These are phyloP conservation scores for Alaudala cheleensis DNA, from an alignment of 2,113 vertebrate species.

Conservation along the genomic window DNA sequence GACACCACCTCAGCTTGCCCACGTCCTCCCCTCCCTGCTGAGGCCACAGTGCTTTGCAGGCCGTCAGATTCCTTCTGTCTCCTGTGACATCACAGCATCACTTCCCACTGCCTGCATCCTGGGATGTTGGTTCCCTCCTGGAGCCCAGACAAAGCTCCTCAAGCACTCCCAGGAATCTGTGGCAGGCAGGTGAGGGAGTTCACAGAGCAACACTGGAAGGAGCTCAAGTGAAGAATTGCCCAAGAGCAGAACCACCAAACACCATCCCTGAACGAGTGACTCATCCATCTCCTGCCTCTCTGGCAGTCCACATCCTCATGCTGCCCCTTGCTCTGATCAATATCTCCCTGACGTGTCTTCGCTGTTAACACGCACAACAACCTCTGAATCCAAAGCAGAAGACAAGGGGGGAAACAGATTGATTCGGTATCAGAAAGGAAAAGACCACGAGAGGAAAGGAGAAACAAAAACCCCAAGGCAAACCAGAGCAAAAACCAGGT, in stretches of 20 bases:
- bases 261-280: background rate
- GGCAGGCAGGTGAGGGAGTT: background rate
- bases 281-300: background rate
- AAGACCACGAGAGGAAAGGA: background rate
- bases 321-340: background rate
- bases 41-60: background rate
- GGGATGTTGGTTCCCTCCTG: background rate
- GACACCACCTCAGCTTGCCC: background rate
- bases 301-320: background rate
- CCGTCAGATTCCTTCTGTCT: background rate
- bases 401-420: background rate
- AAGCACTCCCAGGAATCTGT: fast-evolving
- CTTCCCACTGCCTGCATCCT: background rate
- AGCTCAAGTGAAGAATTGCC: background rate
- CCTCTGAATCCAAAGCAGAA: background rate
- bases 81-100: background rate
- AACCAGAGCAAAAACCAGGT: background rate
- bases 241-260: background rate
- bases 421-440: background rate
- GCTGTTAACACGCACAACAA: background rate
- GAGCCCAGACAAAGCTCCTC: background rate
- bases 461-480: background rate
- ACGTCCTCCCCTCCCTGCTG: background rate
- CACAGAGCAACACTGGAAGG: background rate
- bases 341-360: background rate